These are phyloP conservation scores for Ophraella communa DNA, from an alignment of 2,888 invertebrate genomes.

Conservation along the genomic window DNA sequence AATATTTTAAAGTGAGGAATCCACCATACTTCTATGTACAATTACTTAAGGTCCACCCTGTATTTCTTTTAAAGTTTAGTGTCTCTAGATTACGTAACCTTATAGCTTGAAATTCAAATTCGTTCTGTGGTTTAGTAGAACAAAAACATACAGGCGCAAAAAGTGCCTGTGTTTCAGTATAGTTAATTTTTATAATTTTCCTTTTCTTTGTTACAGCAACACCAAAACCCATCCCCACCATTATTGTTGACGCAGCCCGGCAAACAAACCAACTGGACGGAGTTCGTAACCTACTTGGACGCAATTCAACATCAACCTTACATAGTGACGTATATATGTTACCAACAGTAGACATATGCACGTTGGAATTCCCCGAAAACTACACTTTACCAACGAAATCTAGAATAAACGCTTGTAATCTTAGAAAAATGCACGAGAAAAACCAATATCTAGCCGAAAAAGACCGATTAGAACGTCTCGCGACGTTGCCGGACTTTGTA, in stretches of 20 bases:
- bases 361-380: conserved; percentile 56
- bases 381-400: conserved; percentile 37
- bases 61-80: no score
- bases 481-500: conserved; percentile 42
- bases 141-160: no score
- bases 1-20: no score
- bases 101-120: no score
- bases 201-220: conserved; percentile 52
- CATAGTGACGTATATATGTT: conserved; percentile 52
- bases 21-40: no score
- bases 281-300: conserved; percentile 50
- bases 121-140: no score
- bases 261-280: conserved; percentile 50
- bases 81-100: no score
- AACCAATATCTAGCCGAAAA: conserved; percentile 43
- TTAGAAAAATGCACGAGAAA: conserved; percentile 48
- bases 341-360: conserved; percentile 60
- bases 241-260: conserved; percentile 55
- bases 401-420: conserved; percentile 50
- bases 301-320: conserved; percentile 52
- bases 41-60: no score
- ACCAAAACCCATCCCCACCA: conserved; percentile 59
- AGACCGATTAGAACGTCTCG: conserved; percentile 48
- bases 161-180: no score
- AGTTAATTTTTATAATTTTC: not conserved